Evolutionary conservation across 2,113 vertebrate genomes (phyloP).

Genomic region (Balaeniceps rex): DNA sequence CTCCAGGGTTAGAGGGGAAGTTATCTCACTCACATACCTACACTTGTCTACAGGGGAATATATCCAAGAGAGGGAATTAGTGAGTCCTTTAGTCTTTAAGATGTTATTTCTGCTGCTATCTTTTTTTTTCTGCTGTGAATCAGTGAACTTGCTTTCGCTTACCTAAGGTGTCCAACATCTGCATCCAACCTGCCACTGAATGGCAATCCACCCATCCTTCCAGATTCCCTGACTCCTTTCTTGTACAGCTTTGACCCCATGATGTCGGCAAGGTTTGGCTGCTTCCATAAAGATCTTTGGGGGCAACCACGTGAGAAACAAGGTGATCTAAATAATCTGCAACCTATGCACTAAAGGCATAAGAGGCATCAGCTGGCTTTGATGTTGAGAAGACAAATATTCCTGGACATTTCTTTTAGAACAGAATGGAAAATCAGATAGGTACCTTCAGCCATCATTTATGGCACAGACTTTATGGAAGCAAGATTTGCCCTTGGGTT

Average conservation of each 20-base stretch:
- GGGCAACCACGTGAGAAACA: not conserved
- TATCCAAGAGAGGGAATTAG: not conserved
- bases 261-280: not conserved
- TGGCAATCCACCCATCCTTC: not conserved
- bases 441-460: not conserved
- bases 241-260: not conserved
- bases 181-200: not conserved
- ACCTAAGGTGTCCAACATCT: not conserved
- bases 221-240: not conserved
- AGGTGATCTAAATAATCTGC: not conserved
- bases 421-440: not conserved
- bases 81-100: not conserved
- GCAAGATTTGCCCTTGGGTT: not conserved
- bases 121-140: not conserved
- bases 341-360: not conserved
- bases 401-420: not conserved
- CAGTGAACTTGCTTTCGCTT: not conserved
- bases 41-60: not conserved
- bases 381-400: not conserved
- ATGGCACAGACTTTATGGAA: not conserved
- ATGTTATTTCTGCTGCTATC: not conserved
- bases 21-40: not conserved
- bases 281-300: not conserved
- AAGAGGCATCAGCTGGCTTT: not conserved
- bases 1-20: not conserved